Evolutionary conservation across 2,797 vertebrate genomes (phyloP), one percentile per base, ranked within the genome.

Genomic region (Brachyalestes nurse): DNA sequence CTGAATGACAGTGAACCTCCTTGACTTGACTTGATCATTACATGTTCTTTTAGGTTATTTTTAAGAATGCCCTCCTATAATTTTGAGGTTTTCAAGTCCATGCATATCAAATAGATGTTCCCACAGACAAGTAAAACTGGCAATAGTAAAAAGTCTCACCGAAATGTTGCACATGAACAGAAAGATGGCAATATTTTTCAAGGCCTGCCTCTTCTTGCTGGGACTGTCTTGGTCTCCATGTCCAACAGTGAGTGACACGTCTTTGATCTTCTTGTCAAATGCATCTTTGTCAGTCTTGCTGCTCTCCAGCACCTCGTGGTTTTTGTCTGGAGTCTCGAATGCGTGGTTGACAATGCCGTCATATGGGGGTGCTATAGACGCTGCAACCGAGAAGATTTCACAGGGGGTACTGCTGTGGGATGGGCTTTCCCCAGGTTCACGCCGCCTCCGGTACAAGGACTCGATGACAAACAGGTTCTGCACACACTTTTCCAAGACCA

Each of bases 381-480:
- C 89, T 21, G 95, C 94, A 78, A 99, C 85, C 0, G 96, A 95
- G 89, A 96, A 96, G 76, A 97, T 94, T n/a, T 69, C 66, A 16
- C 8, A 23, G 12, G 60, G 42, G 6, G 9, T 21, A 10, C 70
- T 0, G 0, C 40, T 21, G 7, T n/a, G 71, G 40, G 88, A 17
- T 86, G 80, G 0, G 94, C 92, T 0, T 89, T 88, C 25, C 58
- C 85, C 55, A 83, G 87, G 0, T 90, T 70, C 85, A 34, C 87
- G 89, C 10, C 93, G 92, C 3, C 95, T 91, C 0, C 95, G 96
- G 82, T 99, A 97, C 16, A 96, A 91, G 1, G 97, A 96, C 90
- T 99, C 97, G 4, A 97, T 94, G 74, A 99, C 96, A 82, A 98
- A 99, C 75, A 99, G 93, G 86, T 99, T 99, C 91, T 99, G 98